Conservation (phyloP, 2,888 invertebrate genomes). For the Cephus runcator region DNA sequence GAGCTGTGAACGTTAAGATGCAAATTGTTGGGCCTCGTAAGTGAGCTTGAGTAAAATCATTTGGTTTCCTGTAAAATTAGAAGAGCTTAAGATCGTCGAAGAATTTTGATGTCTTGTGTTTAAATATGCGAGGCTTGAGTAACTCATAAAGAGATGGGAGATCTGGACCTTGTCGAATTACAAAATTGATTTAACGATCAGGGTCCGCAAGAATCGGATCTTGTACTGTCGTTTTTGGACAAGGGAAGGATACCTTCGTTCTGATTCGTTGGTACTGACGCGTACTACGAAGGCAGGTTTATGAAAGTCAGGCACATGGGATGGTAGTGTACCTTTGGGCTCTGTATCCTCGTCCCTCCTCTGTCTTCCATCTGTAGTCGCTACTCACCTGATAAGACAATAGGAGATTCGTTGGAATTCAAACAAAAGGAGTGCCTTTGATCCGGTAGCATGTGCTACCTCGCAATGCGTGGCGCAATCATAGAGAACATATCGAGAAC, state of each 20-base stretch:
- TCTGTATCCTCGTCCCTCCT: neutral
- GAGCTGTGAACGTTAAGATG: neutral
- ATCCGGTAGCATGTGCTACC: constrained; percentile 15
- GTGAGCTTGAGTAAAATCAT: neutral
- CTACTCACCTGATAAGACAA: constrained; percentile 11
- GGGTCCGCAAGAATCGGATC: neutral
- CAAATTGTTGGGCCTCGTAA: neutral
- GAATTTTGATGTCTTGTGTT: neutral
- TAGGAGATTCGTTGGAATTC: constrained; percentile 16
- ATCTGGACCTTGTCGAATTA: neutral
- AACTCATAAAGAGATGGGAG: neutral
- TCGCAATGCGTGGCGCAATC: constrained; percentile 6
- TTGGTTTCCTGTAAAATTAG: neutral
- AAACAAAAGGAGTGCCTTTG: constrained; percentile 17
- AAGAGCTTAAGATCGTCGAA: neutral
- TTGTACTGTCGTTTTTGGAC: neutral
- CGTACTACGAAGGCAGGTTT: neutral
- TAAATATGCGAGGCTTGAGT: neutral
- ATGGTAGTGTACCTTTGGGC: neutral
- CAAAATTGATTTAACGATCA: neutral
- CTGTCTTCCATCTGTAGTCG: neutral
- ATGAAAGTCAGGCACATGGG: neutral
- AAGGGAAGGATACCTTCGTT: neutral
- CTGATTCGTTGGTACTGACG: neutral
- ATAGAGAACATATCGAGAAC: neutral